Evolutionary conservation across 2,797 vertebrate species (phyloP).

Genomic region (Onychomys arenicola): DNA sequence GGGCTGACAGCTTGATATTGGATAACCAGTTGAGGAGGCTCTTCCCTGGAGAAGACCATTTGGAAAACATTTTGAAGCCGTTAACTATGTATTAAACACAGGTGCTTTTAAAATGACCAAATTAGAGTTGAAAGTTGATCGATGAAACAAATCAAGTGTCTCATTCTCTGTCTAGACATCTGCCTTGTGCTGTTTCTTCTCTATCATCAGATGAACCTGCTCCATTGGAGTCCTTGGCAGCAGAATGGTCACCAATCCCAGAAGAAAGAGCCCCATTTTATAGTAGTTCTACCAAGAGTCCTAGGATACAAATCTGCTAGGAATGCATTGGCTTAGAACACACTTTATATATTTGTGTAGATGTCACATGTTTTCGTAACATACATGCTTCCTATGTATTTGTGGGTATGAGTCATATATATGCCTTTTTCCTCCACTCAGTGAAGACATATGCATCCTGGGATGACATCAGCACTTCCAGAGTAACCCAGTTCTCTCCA

Average conservation of each 20-base stretch:
- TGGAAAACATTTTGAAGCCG: neutral
- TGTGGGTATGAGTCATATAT: neutral
- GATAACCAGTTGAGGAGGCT: neutral
- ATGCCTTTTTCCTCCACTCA: neutral
- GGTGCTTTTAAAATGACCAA: neutral
- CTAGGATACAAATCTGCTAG: neutral
- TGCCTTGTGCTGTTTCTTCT: neutral
- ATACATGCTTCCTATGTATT: neutral
- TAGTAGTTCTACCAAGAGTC: neutral
- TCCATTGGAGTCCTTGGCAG: neutral
- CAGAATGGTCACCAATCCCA: neutral
- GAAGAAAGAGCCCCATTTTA: neutral
- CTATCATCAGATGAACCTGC: neutral
- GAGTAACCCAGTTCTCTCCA: neutral
- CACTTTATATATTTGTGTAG: neutral
- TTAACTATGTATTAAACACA: neutral
- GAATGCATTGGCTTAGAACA: neutral
- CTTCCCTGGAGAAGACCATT: neutral
- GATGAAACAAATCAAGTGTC: neutral
- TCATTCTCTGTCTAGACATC: slow-evolving; percentile 23
- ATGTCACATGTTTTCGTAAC: neutral
- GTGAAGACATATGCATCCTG: neutral
- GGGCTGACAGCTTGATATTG: neutral
- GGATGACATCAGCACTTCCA: neutral
- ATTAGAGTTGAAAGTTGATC: neutral